These are phyloP conservation scores for Stichodactyla mertensii DNA, from an alignment of 64 coral and sea anemone species.

Conservation along the genomic window DNA sequence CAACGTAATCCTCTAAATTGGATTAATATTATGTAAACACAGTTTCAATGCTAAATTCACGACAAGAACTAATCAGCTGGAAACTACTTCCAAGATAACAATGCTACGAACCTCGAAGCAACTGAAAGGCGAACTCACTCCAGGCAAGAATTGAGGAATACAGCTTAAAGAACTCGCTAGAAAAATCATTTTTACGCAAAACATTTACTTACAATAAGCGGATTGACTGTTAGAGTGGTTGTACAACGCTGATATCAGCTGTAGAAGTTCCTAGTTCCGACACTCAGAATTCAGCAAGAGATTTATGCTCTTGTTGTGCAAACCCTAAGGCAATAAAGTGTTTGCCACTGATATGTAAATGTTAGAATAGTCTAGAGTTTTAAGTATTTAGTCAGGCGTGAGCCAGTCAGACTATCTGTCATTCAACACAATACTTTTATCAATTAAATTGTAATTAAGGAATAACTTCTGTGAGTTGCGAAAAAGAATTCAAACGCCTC, in stretches of 20 bases:
- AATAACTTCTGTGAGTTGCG: background rate
- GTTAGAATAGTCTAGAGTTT: slow-evolving; percentile 17
- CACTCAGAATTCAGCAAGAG: background rate
- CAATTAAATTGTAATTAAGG: slow-evolving; percentile 21
- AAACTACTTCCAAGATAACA: background rate
- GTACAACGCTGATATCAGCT: background rate
- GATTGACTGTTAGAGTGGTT: background rate
- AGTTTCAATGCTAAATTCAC: background rate
- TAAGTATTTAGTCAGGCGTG: slow-evolving; percentile 13
- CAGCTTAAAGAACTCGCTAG: background rate
- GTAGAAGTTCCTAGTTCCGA: background rate
- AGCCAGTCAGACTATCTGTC: background rate
- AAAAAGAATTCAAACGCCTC: background rate
- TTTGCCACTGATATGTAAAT: slow-evolving; percentile 7
- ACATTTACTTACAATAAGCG: background rate
- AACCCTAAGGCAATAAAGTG: background rate
- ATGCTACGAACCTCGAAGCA: background rate
- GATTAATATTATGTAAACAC: background rate
- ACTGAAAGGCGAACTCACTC: background rate
- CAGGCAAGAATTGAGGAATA: background rate
- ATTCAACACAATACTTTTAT: slow-evolving; percentile 3
- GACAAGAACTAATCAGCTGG: background rate
- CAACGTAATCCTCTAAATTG: background rate
- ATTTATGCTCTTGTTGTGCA: background rate
- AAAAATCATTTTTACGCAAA: background rate